phyloP scores from a whole-genome alignment of 2,797 vertebrate genomes.

The Myiotriccus ornatus region DNA sequence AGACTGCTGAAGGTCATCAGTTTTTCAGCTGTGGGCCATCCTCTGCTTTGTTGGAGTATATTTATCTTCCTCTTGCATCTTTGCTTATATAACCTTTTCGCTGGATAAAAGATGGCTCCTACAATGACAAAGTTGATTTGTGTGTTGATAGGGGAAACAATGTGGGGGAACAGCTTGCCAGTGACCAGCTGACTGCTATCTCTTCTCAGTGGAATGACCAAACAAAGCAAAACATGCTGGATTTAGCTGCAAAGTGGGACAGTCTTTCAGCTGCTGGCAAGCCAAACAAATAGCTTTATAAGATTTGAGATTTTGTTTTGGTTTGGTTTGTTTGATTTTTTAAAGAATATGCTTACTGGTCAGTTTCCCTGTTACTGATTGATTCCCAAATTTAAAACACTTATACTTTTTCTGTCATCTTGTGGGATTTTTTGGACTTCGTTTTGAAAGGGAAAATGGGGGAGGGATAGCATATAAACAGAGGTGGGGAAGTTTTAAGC shows the following conservation, averaged over 20 bases:
- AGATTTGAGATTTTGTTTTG: fast-evolving
- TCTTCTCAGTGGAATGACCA: not conserved
- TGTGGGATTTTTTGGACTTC: fast-evolving
- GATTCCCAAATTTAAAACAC: not conserved
- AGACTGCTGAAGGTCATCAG: not conserved
- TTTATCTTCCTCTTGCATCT: not conserved
- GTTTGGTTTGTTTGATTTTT: not conserved
- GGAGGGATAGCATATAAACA: not conserved
- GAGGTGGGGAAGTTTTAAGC: not conserved
- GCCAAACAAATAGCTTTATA: not conserved
- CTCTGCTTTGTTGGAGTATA: not conserved
- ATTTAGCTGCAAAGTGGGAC: not conserved
- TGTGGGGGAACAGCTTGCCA: not conserved
- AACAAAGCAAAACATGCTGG: not conserved
- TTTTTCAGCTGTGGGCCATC: not conserved
- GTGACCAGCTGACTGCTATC: not conserved
- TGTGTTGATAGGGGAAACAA: not conserved
- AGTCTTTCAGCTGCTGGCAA: not conserved
- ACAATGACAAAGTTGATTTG: not conserved
- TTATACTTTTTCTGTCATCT: not conserved
- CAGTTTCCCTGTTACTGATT: not conserved
- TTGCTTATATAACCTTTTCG: not conserved
- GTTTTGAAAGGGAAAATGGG: not conserved
- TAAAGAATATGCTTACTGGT: not conserved
- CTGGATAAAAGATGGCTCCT: not conserved